Evolutionary conservation across 2,113 vertebrate species (phyloP).

Genomic region (Climacteris rufus): DNA sequence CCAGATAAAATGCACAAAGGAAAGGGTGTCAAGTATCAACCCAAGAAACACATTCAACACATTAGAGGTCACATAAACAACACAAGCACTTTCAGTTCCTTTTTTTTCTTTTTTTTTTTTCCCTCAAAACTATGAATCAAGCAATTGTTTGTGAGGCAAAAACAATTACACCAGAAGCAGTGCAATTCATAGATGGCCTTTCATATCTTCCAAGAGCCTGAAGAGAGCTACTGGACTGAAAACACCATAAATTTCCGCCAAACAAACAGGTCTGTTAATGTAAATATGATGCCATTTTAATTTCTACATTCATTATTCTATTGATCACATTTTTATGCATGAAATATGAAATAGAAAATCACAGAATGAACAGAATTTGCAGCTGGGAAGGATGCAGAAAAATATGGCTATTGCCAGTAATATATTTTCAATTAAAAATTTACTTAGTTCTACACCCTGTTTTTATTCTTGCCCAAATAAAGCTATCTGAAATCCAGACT

Average conservation of each 20-base stretch:
- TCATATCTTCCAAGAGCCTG: neutral
- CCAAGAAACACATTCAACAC: neutral
- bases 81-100: neutral
- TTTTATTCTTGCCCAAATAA: neutral
- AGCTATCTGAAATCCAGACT: neutral
- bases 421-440: neutral
- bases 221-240: neutral
- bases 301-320: neutral
- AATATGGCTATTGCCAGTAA: neutral
- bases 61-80: neutral
- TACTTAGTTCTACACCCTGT: neutral
- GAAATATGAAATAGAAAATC: neutral
- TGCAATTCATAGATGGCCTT: neutral
- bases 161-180: neutral
- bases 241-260: neutral
- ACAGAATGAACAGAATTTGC: neutral
- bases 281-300: neutral
- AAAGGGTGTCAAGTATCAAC: neutral
- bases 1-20: neutral
- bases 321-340: neutral
- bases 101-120: rapidly evolving
- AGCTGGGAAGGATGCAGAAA: neutral
- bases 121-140: neutral
- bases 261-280: neutral
- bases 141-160: neutral